phyloP scores from a whole-genome alignment of 2,888 invertebrate genomes.

The Himalopsyche anomala region DNA sequence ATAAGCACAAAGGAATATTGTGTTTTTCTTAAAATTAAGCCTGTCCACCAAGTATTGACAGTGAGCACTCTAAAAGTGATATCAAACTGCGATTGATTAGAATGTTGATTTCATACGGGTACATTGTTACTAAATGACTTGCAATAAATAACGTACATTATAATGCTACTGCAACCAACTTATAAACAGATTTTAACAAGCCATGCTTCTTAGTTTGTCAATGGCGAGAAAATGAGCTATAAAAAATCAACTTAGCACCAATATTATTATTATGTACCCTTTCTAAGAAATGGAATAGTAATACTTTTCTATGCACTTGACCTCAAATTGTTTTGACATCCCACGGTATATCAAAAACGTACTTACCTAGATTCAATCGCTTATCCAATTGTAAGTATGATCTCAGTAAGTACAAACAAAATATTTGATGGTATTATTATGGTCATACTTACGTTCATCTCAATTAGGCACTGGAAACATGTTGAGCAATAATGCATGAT shows the following conservation, averaged over 20 bases:
- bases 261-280: not conserved
- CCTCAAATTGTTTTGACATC: not conserved
- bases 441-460: too few relatives aligned
- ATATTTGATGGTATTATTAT: not conserved
- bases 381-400: not conserved
- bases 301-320: slow-evolving; percentile 5
- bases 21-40: too few relatives aligned
- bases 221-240: not conserved
- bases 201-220: not conserved
- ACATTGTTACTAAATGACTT: too few relatives aligned
- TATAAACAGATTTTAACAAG: not conserved
- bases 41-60: too few relatives aligned
- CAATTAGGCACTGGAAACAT: too few relatives aligned
- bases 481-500: too few relatives aligned
- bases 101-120: too few relatives aligned
- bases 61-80: too few relatives aligned
- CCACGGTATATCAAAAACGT: not conserved
- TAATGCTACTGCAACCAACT: too few relatives aligned
- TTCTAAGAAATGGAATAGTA: slow-evolving; percentile 5
- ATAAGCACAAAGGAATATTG: too few relatives aligned
- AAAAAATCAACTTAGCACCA: not conserved
- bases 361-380: not conserved
- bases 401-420: not conserved
- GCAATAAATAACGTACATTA: too few relatives aligned
- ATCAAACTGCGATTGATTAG: too few relatives aligned